These are phyloP conservation scores for Plagodis dolabraria DNA, from an alignment of 2,888 invertebrate species.

Conservation along the genomic window DNA sequence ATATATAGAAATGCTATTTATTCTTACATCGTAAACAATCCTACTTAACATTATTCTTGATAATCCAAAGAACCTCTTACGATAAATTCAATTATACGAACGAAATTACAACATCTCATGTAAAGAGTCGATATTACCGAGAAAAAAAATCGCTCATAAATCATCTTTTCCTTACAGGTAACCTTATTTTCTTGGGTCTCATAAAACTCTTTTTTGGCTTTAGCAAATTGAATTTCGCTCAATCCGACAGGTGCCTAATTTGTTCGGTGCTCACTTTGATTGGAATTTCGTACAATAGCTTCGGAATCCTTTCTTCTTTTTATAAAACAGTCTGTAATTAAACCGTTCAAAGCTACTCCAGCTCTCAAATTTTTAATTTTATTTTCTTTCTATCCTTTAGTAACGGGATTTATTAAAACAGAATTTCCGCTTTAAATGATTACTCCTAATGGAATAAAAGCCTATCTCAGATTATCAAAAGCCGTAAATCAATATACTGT, in stretches of 20 bases:
- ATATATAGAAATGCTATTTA: no score
- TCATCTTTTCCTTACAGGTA: conserved; percentile 38
- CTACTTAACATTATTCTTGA: no score
- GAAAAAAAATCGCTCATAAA: neutral
- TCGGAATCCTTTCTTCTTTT: conserved; percentile 12
- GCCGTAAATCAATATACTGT: conserved; percentile 25
- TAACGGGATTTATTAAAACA: conserved; percentile 9
- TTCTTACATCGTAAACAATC: no score
- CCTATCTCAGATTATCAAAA: conserved; percentile 33
- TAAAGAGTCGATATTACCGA: neutral
- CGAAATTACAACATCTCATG: neutral
- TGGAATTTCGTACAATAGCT: conserved; percentile 14
- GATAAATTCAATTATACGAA: neutral
- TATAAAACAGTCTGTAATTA: conserved; percentile 16
- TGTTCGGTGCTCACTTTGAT: conserved; percentile 12
- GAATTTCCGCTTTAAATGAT: conserved; percentile 13
- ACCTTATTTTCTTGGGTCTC: conserved; percentile 41
- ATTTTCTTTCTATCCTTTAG: conserved; percentile 7
- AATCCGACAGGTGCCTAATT: conserved; percentile 20
- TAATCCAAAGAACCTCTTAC: no score
- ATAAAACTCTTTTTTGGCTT: conserved; percentile 16
- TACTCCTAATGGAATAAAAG: conserved; percentile 26
- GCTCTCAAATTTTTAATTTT: conserved; percentile 16
- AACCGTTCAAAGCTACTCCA: conserved; percentile 15
- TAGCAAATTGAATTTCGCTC: conserved; percentile 21